A percentile compares a stretch with the other conserved stretches of the same genome.
Conservation (phyloP, 2,113 vertebrate species). For the Eulemur rufifrons region DNA sequence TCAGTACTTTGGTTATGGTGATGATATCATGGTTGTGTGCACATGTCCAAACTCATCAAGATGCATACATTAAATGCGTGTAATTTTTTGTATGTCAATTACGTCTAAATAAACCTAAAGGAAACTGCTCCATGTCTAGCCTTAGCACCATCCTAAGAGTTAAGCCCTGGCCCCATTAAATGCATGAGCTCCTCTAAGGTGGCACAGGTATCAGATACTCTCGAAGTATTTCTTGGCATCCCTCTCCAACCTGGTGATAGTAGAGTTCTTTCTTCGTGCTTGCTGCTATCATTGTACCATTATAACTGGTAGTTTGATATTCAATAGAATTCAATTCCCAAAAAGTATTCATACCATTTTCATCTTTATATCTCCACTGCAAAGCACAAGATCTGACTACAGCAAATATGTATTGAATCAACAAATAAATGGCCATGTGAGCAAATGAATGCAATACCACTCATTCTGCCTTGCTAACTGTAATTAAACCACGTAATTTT, state of each 20-base stretch:
- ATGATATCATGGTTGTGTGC: neutral
- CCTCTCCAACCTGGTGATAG: neutral
- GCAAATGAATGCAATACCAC: neutral
- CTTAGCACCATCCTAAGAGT: neutral
- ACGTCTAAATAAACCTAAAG: neutral
- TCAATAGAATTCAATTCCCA: neutral
- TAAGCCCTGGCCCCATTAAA: rapidly evolving
- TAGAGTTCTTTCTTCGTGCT: neutral
- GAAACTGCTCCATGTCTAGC: neutral
- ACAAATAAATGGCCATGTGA: neutral
- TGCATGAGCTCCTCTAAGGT: rapidly evolving
- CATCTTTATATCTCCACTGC: neutral
- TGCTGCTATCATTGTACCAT: neutral
- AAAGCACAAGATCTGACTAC: neutral
- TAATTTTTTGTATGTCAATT: neutral
- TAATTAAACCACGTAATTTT: neutral
- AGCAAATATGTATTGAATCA: neutral
- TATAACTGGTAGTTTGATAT: neutral
- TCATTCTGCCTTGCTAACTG: neutral
- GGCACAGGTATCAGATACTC: rapidly evolving
- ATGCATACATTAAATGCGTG: neutral
- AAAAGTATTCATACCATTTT: neutral
- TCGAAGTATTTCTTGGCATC: neutral
- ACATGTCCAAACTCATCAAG: neutral
- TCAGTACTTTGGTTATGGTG: neutral